Evolutionary conservation across 2,888 invertebrate genomes (phyloP).

Genomic region (Acanthosepion lycidas): DNA sequence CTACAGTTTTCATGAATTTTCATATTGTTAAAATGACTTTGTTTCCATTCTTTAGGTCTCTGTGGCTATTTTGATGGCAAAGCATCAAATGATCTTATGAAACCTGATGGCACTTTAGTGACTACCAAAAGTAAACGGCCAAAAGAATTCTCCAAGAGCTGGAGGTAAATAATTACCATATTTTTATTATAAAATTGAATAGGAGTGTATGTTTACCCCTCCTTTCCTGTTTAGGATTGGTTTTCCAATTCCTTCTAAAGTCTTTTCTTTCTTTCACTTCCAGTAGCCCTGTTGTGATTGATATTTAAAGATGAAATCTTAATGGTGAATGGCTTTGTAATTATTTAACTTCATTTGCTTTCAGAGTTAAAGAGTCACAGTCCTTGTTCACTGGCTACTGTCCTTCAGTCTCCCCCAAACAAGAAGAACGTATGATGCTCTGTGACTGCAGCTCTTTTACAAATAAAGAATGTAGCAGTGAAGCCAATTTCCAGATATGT

Average conservation of each 20-base stretch:
- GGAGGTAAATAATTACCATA: conserved; percentile 58
- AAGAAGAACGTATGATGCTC: background rate
- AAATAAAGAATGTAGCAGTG: background rate
- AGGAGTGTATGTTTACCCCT: no score
- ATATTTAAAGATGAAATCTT: background rate
- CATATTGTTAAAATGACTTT: background rate
- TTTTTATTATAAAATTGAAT: background rate
- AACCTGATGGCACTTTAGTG: conserved; percentile 53
- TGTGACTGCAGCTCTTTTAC: background rate
- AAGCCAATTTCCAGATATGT: background rate
- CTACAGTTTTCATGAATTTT: background rate
- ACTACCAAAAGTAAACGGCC: conserved; percentile 52
- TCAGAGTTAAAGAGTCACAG: conserved; percentile 39
- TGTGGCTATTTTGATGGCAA: conserved; percentile 65
- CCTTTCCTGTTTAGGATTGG: no score
- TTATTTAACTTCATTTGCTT: background rate
- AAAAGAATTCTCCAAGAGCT: conserved; percentile 56
- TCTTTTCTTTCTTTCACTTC: no score
- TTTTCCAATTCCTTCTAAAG: no score
- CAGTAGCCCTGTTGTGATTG: no score
- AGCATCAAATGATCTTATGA: conserved; percentile 58
- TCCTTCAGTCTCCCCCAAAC: background rate
- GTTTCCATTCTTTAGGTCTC: conserved; percentile 57
- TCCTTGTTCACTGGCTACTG: conserved; percentile 35
- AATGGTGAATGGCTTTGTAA: background rate